Base-by-base conservation (phyloP, 2,888 invertebrate genomes). In the Bibio marci region DNA sequence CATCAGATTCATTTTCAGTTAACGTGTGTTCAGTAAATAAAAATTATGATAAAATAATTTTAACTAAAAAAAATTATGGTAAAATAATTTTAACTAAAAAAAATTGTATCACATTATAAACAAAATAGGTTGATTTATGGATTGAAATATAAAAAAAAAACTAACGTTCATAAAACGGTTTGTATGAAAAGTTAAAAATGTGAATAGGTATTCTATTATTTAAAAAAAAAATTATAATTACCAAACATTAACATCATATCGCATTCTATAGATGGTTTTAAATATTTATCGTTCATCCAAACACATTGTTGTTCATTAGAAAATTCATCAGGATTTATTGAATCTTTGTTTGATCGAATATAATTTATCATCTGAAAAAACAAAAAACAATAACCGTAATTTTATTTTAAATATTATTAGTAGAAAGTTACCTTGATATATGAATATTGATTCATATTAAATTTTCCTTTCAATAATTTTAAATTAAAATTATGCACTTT, bases 181-280 rank as follows among this genome's bases (percentile, higher is more conserved):
- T n/a, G n/a, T n/a, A n/a, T n/a, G n/a, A n/a, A n/a, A n/a, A n/a
- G n/a, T n/a, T n/a, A n/a, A n/a, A n/a, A n/a, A n/a, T n/a, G n/a
- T n/a, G n/a, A n/a, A n/a, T n/a, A n/a, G n/a, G n/a, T n/a, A n/a
- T n/a, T n/a, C n/a, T n/a, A n/a, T n/a, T n/a, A n/a, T n/a, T n/a
- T n/a, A n/a, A n/a, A n/a, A n/a, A n/a, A n/a, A n/a, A n/a, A n/a
- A n/a, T n/a, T 11, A 28, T 30, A 8, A 47, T 48, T 71, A 73
- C 85, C 88, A 56, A 76, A 80, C 73, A 78, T 83, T 31, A 90
- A 59, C 80, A 87, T 81, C 10, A 80, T 71, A 55, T 90, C 90
- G 53, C 79, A 71, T 44, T 73, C 71, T 22, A 22, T 6, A 4
- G 73, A 69, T 1, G 90, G 85, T 53, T 75, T 78, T 41, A 90